Percentiles rank a stretch among this genome's conserved stretches.
These are phyloP conservation scores for Volucella inanis DNA, from an alignment of 2,888 invertebrate species.

Conservation along the genomic window DNA sequence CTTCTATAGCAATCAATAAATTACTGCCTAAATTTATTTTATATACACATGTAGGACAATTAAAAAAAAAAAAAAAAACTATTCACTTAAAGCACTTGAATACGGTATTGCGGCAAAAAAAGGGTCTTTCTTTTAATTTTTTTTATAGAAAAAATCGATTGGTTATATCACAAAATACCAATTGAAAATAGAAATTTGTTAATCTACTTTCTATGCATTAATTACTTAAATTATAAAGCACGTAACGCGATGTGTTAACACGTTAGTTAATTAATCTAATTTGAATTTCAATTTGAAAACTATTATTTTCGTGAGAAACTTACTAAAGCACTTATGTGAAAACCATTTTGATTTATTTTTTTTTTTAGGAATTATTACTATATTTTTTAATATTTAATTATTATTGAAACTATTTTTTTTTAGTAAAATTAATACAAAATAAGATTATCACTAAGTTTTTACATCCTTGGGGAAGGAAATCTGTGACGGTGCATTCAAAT, in stretches of 20 bases:
- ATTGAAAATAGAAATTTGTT: constrained; percentile 50
- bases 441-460: constrained; percentile 39
- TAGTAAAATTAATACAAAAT: constrained; percentile 38
- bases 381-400: background rate
- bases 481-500: constrained; percentile 28
- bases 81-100: constrained; percentile 61
- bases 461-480: constrained; percentile 42
- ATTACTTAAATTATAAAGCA: constrained; percentile 64
- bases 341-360: constrained; percentile 66
- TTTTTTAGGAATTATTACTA: constrained; percentile 12
- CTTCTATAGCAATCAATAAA: background rate
- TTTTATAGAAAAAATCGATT: constrained; percentile 43
- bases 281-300: constrained; percentile 49
- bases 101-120: constrained; percentile 31
- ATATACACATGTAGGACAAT: constrained; percentile 37
- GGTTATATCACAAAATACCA: constrained; percentile 63
- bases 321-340: constrained; percentile 75
- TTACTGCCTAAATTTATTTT: constrained; percentile 23
- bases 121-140: constrained; percentile 19
- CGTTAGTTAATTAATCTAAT: constrained; percentile 54
- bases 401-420: constrained; percentile 43
- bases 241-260: constrained; percentile 43
- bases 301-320: constrained; percentile 60
- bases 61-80: constrained; percentile 24
- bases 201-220: constrained; percentile 41